A percentile compares a stretch with the other conserved stretches of the same genome.
Evolutionary conservation across 2,888 invertebrate genomes (phyloP).

Genomic region (Xylophagus ater): DNA sequence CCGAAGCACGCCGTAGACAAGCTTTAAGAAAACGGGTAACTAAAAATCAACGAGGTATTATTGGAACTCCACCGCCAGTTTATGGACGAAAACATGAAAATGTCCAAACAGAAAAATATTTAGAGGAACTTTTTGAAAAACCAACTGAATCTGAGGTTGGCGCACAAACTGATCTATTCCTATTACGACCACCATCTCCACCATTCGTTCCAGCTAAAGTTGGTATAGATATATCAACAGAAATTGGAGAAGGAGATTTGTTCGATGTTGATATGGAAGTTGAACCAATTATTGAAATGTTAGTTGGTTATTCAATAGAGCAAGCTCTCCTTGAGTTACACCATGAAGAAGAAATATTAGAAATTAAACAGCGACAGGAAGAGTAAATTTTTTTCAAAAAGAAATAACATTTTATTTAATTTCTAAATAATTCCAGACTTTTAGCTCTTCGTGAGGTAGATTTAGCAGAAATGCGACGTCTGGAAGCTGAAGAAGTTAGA

Average conservation of each 20-base stretch:
- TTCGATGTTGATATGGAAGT: constrained; percentile 91
- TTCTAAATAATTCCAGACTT: constrained; percentile 33
- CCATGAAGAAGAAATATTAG: constrained; percentile 83
- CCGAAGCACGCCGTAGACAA: constrained; percentile 52
- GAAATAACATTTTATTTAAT: not conserved
- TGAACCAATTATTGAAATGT: constrained; percentile 75
- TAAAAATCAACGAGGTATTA: constrained; percentile 45
- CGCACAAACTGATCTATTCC: constrained; percentile 79
- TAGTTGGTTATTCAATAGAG: constrained; percentile 82
- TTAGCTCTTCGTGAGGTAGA: constrained; percentile 60
- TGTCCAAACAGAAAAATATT: constrained; percentile 80
- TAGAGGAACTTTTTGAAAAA: constrained; percentile 73
- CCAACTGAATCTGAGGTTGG: constrained; percentile 66
- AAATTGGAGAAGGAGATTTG: constrained; percentile 84
- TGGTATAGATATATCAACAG: constrained; percentile 71
- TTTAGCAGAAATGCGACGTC: constrained; percentile 65
- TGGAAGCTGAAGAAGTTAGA: constrained; percentile 67
- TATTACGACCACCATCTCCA: constrained; percentile 72
- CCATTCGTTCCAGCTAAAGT: constrained; percentile 66
- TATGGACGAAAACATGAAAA: constrained; percentile 74
- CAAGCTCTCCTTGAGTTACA: constrained; percentile 82
- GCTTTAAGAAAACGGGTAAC: constrained; percentile 54
- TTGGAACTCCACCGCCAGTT: constrained; percentile 44
- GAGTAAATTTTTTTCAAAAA: constrained; percentile 23
- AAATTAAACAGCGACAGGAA: constrained; percentile 57